These are phyloP conservation scores for Holacanthella duospinosa DNA, from an alignment of 2,888 invertebrate genomes.

Conservation along the genomic window DNA sequence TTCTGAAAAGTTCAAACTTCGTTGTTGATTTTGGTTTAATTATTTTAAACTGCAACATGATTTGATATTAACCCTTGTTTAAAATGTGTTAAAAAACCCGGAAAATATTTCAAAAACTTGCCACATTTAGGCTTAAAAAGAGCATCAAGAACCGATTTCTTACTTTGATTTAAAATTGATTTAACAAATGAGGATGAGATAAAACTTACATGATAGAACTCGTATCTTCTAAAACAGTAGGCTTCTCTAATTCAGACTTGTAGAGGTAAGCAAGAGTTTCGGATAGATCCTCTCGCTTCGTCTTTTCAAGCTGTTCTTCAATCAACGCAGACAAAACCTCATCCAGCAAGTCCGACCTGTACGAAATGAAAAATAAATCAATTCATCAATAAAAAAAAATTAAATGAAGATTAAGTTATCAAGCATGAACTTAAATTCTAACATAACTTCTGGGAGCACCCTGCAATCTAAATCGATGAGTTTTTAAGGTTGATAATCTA, in stretches of 20 bases:
- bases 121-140: too few species aligned
- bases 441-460: background rate
- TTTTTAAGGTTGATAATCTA: too few species aligned
- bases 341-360: conserved; percentile 26
- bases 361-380: background rate
- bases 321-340: conserved; percentile 30
- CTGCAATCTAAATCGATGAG: too few species aligned
- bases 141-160: background rate
- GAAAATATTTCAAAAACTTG: too few species aligned
- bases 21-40: too few species aligned
- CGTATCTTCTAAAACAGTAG: conserved; percentile 26
- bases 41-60: too few species aligned
- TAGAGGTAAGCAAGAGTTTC: conserved; percentile 30
- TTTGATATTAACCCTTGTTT: too few species aligned
- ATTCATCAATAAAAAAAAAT: background rate
- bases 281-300: conserved; percentile 20
- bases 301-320: conserved; percentile 25
- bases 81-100: too few species aligned
- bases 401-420: background rate
- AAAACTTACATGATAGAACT: conserved; percentile 26
- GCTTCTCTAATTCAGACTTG: conserved; percentile 27
- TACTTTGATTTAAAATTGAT: too few species aligned
- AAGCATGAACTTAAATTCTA: background rate
- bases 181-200: too few species aligned
- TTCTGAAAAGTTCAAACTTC: too few species aligned